Conservation (phyloP, 64 coral and sea anemone genomes). For the Exaiptasia diaphana region DNA sequence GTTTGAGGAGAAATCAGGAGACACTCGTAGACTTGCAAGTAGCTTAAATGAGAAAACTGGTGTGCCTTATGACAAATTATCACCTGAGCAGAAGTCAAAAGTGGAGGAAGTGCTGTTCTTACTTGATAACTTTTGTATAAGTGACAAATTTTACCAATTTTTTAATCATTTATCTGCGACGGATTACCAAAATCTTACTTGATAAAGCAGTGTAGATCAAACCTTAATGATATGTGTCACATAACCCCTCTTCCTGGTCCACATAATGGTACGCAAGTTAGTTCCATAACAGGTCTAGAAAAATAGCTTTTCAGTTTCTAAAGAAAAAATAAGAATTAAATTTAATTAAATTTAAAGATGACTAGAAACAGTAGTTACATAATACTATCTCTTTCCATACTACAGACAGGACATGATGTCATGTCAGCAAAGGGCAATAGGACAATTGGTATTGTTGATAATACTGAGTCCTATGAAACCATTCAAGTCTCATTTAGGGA, state of each 20-base stretch:
- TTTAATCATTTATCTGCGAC: conserved; percentile 15
- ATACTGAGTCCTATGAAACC: conserved; percentile 9
- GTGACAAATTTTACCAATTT: conserved; percentile 60
- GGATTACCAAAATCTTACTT: not conserved
- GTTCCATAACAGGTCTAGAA: not conserved
- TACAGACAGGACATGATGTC: conserved; percentile 25
- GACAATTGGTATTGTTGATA: not conserved
- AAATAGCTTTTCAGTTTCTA: not conserved
- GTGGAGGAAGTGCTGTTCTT: not conserved
- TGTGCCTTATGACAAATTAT: not conserved
- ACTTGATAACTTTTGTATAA: conserved; percentile 59
- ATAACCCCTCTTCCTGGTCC: not conserved
- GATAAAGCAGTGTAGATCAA: not conserved
- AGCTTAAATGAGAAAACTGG: not conserved
- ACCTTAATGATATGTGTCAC: not conserved
- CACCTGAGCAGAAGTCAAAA: not conserved
- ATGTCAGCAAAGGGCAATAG: conserved; percentile 35
- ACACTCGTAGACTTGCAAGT: not conserved
- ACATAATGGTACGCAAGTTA: not conserved
- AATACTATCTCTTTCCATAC: conserved; percentile 28
- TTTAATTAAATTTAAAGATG: no score
- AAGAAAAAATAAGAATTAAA: conserved; percentile 25
- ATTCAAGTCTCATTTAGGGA: conserved; percentile 1
- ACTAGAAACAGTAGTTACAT: conserved; percentile 29
- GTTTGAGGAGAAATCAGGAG: not conserved